Evolutionary conservation across 2,888 invertebrate genomes (phyloP).

Genomic region (Mamestra brassicae): DNA sequence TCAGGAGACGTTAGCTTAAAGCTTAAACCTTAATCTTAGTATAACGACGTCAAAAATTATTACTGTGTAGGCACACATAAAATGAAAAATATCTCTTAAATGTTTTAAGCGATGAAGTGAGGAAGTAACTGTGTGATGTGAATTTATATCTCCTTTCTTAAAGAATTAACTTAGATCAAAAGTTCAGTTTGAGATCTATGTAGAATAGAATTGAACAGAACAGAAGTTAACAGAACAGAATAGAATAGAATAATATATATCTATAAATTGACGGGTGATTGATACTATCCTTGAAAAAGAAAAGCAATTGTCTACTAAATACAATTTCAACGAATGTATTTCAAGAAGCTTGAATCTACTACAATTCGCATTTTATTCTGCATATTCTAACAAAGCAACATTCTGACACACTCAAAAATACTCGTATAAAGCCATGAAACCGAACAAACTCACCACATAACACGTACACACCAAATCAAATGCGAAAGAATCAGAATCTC

Average conservation of each 20-base stretch:
- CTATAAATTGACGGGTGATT: no score
- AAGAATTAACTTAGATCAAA: no score
- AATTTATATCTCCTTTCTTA: neutral
- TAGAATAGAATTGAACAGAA: no score
- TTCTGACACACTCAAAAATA: neutral
- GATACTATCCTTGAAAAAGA: neutral
- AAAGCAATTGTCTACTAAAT: neutral
- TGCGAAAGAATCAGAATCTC: slow-evolving; percentile 27
- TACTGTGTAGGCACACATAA: slow-evolving; percentile 19
- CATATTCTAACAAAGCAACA: slow-evolving; percentile 3
- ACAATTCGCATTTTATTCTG: neutral
- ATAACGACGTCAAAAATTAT: slow-evolving; percentile 36
- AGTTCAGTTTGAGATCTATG: no score
- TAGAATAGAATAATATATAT: no score
- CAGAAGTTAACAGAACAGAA: no score
- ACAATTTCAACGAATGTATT: neutral
- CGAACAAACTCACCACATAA: slow-evolving; percentile 18
- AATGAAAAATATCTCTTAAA: slow-evolving; percentile 35
- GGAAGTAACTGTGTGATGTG: neutral
- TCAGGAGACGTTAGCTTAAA: slow-evolving; percentile 20
- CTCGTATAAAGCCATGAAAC: slow-evolving; percentile 2
- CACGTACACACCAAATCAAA: slow-evolving; percentile 40
- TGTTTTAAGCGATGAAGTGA: slow-evolving; percentile 1
- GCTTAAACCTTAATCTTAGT: slow-evolving; percentile 36
- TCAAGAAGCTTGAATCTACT: neutral